A percentile compares a stretch with the other conserved stretches of the same genome.
Evolutionary conservation across 2,113 vertebrate genomes (phyloP).

Genomic region (Oryzias melastigma): DNA sequence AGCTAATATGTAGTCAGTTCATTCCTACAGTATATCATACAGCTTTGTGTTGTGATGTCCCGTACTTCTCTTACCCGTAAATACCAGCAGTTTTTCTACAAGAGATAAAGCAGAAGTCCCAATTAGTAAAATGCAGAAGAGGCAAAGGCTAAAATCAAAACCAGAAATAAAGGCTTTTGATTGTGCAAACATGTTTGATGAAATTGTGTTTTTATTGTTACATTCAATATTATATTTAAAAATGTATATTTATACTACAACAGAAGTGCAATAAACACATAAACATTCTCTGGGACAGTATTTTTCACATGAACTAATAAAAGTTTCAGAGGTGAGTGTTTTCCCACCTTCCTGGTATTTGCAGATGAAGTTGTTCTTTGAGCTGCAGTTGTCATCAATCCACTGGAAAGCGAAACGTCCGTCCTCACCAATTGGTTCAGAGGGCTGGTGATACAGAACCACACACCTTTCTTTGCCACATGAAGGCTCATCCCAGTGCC

Average conservation of each 20-base stretch:
- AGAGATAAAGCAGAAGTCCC: constrained; percentile 8
- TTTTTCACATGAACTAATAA: neutral
- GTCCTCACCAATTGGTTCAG: constrained; percentile 75
- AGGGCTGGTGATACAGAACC: constrained; percentile 89
- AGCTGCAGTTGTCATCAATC: constrained; percentile 90
- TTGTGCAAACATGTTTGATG: neutral
- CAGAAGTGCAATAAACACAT: no score
- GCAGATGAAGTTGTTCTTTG: constrained; percentile 97
- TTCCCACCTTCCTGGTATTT: constrained; percentile 88
- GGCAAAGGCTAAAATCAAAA: neutral
- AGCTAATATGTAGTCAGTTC: no score
- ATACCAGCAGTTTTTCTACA: constrained; percentile 63
- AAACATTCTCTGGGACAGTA: no score
- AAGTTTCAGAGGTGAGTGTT: neutral
- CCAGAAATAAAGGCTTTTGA: neutral
- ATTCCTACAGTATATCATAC: neutral
- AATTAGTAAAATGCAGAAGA: neutral
- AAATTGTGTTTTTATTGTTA: neutral
- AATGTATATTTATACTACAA: no score
- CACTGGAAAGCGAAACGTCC: constrained; percentile 87
- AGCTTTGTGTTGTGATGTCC: constrained; percentile 63
- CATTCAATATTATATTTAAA: no score
- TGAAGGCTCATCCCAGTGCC: constrained; percentile 91
- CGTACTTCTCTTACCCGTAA: constrained; percentile 48
- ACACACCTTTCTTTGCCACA: constrained; percentile 90